These are phyloP conservation scores for rat (Rattus norvegicus) DNA, from an alignment of 2,113 vertebrate genomes.

Conservation along the genomic window DNA sequence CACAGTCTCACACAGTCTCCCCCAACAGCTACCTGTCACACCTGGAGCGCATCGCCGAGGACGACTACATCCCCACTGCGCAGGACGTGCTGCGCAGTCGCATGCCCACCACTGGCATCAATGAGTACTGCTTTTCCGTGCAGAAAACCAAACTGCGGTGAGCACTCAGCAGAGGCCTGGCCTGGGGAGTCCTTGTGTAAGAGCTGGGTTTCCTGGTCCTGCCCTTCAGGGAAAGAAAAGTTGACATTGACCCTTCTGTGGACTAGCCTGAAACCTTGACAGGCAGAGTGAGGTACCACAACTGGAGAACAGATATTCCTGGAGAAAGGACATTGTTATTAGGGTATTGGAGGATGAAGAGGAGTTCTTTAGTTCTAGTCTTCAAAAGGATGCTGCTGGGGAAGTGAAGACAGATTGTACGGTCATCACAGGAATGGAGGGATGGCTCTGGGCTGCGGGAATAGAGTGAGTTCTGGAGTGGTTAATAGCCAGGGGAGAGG, in stretches of 20 bases:
- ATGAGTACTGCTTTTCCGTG: constrained; percentile 92
- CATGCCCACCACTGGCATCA: constrained; percentile 94
- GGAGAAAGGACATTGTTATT: neutral
- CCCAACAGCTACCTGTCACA: constrained; percentile 89
- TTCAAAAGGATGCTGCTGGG: neutral
- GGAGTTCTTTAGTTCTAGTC: neutral
- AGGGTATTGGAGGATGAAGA: neutral
- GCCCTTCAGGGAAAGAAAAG: neutral
- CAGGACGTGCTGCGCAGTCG: constrained; percentile 94
- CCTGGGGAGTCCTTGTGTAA: no score
- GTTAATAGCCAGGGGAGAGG: neutral
- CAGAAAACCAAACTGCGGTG: constrained; percentile 92
- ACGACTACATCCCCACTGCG: constrained; percentile 89
- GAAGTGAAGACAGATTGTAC: neutral
- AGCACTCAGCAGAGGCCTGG: neutral
- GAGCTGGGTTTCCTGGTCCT: neutral
- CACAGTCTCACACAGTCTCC: no score
- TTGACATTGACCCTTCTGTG: neutral
- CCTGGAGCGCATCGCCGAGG: constrained; percentile 89
- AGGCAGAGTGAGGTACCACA: neutral
- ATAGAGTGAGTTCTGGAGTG: neutral
- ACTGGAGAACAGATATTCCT: neutral
- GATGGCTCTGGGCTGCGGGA: neutral
- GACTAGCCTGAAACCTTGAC: neutral
- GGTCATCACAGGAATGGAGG: neutral